These are phyloP conservation scores for Caiman crocodilus DNA, from an alignment of 2,797 vertebrate species.

Conservation along the genomic window DNA sequence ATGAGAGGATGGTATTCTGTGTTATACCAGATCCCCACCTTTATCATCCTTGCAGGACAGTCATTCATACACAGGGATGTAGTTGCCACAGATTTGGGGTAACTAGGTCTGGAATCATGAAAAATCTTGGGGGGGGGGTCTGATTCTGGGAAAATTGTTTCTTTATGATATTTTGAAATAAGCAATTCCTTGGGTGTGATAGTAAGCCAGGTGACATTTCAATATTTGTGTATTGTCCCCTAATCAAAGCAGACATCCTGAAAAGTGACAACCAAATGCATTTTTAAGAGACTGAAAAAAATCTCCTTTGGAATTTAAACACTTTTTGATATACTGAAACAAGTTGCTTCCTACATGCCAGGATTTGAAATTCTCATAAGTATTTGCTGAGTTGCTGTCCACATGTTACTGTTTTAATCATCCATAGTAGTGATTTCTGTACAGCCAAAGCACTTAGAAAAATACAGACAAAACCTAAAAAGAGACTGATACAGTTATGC, in stretches of 20 bases:
- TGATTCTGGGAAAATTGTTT: neutral
- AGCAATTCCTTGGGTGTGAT: conserved; percentile 26
- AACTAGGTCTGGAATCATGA: no score
- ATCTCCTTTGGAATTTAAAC: conserved; percentile 59
- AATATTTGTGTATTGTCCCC: conserved; percentile 18
- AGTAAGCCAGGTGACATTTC: conserved; percentile 14
- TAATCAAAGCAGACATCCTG: conserved; percentile 31
- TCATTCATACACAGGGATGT: neutral
- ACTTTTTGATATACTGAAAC: conserved; percentile 38
- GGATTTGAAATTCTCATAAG: conserved; percentile 31
- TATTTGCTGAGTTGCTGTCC: conserved; percentile 10
- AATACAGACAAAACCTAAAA: neutral
- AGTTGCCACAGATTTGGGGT: neutral
- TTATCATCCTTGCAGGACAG: neutral
- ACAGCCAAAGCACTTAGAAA: neutral
- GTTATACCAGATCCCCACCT: neutral
- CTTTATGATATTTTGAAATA: neutral
- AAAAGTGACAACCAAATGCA: conserved; percentile 48
- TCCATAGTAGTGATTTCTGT: conserved; percentile 29
- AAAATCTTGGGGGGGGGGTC: neutral
- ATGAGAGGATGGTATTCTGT: neutral
- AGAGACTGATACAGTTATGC: neutral
- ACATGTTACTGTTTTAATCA: conserved; percentile 17
- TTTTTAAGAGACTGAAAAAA: conserved; percentile 41
- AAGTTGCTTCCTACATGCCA: conserved; percentile 9